Conservation (phyloP, 1,140 invertebrate species). For the Neodiprion virginianus region DNA sequence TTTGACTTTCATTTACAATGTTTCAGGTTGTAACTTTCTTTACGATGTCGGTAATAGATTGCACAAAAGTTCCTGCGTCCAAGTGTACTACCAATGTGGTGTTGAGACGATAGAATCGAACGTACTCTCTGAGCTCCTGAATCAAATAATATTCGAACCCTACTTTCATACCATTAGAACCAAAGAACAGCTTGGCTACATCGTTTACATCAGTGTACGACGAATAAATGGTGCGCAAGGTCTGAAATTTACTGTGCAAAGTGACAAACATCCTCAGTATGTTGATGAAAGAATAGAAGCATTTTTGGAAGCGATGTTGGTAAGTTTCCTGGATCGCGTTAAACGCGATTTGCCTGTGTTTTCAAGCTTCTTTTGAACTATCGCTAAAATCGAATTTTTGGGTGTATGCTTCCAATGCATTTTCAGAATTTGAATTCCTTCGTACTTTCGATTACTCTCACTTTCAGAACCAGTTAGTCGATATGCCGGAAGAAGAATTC, state of each 20-base stretch:
- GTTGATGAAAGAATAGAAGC: conserved; percentile 87
- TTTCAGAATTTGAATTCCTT: neutral
- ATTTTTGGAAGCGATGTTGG: conserved; percentile 82
- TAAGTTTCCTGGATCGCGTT: conserved; percentile 53
- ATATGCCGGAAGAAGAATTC: conserved; percentile 86
- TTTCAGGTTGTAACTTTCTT: conserved; percentile 76
- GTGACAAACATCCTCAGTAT: conserved; percentile 81
- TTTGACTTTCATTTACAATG: conserved; percentile 25
- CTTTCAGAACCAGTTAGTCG: conserved; percentile 70
- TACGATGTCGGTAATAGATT: conserved; percentile 78
- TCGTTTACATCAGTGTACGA: conserved; percentile 82
- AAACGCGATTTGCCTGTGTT: neutral
- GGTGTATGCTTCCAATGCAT: no score
- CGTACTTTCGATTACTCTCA: neutral
- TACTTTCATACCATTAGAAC: conserved; percentile 91
- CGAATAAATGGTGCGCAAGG: conserved; percentile 85
- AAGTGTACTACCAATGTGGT: conserved; percentile 89
- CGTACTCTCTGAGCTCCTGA: conserved; percentile 85
- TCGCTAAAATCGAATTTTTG: no score
- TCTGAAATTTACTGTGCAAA: conserved; percentile 89
- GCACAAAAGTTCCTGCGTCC: conserved; percentile 87
- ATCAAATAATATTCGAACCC: conserved; percentile 89
- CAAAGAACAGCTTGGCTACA: conserved; percentile 92
- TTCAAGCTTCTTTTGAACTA: neutral
- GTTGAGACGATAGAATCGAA: conserved; percentile 80